Evolutionary conservation across 1,140 invertebrate species (phyloP).

Genomic region (Coboldia fuscipes): DNA sequence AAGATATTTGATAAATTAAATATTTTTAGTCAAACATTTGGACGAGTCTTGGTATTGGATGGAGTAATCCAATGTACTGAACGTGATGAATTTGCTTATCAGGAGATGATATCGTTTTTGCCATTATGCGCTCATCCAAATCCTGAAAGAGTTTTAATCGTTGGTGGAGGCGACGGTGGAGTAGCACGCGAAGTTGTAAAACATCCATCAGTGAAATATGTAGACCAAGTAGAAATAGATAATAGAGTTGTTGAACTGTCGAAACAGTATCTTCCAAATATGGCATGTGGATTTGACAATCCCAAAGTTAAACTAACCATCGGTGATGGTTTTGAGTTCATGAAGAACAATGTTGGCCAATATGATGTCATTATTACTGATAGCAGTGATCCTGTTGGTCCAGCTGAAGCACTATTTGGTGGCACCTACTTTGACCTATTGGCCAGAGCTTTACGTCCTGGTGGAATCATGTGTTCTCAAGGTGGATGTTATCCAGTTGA

Average conservation of each 20-base stretch:
- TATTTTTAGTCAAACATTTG: slow-evolving; percentile 53
- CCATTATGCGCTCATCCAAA: slow-evolving; percentile 79
- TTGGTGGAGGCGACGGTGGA: slow-evolving; percentile 83
- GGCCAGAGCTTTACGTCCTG: slow-evolving; percentile 56
- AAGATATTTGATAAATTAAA: slow-evolving; percentile 3
- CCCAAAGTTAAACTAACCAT: slow-evolving; percentile 69
- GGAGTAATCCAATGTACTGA: slow-evolving; percentile 95
- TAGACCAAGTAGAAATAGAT: slow-evolving; percentile 93
- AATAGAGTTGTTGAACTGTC: slow-evolving; percentile 75
- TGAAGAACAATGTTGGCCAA: slow-evolving; percentile 62
- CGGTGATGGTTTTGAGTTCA: slow-evolving; percentile 88
- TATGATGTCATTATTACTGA: slow-evolving; percentile 99
- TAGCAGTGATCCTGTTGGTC: slow-evolving; percentile 86
- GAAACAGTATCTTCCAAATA: slow-evolving; percentile 73
- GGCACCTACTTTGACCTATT: slow-evolving; percentile 77
- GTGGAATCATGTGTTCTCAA: slow-evolving; percentile 83
- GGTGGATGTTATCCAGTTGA: slow-evolving; percentile 85
- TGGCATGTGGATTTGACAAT: slow-evolving; percentile 68
- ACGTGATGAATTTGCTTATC: slow-evolving; percentile 91
- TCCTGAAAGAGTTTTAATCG: slow-evolving; percentile 83
- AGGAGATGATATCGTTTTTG: slow-evolving; percentile 95
- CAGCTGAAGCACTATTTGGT: slow-evolving; percentile 25
- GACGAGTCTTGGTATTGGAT: slow-evolving; percentile 77
- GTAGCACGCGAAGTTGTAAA: slow-evolving; percentile 88
- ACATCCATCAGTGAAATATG: slow-evolving; percentile 67